A percentile compares a stretch with the other conserved stretches of the same genome.
These are phyloP conservation scores for Sycobia sp. DNA, from an alignment of 1,140 invertebrate genomes.

Conservation along the genomic window DNA sequence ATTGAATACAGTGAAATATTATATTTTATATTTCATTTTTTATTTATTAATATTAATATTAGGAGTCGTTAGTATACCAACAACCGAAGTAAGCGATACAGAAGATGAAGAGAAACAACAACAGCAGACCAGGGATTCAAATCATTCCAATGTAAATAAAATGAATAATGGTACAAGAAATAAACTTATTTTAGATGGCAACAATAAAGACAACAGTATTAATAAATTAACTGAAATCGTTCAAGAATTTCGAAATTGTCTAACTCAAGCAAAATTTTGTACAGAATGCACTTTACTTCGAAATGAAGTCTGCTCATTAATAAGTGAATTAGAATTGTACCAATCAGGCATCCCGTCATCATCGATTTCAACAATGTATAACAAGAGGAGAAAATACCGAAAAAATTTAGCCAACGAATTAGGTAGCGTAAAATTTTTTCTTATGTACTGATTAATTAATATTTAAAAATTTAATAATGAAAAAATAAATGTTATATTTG, in stretches of 20 bases:
- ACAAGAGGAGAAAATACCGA: slow-evolving; percentile 17
- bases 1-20: no score
- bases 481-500: background rate
- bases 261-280: slow-evolving; percentile 36
- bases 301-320: slow-evolving; percentile 35
- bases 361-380: slow-evolving; percentile 8
- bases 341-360: background rate
- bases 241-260: slow-evolving; percentile 37
- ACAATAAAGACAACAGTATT: slow-evolving; percentile 15
- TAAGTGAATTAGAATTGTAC: slow-evolving; percentile 38
- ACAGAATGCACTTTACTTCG: slow-evolving; percentile 33
- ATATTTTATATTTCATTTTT: no score
- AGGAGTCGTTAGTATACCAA: slow-evolving; percentile 19
- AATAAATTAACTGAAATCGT: slow-evolving; percentile 36
- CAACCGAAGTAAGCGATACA: slow-evolving; percentile 29
- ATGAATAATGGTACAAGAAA: background rate
- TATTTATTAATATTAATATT: background rate
- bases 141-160: slow-evolving; percentile 24
- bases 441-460: background rate
- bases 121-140: background rate
- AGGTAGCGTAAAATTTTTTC: slow-evolving; percentile 18
- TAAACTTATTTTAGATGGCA: background rate
- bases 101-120: slow-evolving; percentile 27
- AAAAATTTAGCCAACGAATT: slow-evolving; percentile 39
- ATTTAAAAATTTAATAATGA: background rate